phyloP scores from a whole-genome alignment of 2,888 invertebrate species.

The Cephus nigrinus region DNA sequence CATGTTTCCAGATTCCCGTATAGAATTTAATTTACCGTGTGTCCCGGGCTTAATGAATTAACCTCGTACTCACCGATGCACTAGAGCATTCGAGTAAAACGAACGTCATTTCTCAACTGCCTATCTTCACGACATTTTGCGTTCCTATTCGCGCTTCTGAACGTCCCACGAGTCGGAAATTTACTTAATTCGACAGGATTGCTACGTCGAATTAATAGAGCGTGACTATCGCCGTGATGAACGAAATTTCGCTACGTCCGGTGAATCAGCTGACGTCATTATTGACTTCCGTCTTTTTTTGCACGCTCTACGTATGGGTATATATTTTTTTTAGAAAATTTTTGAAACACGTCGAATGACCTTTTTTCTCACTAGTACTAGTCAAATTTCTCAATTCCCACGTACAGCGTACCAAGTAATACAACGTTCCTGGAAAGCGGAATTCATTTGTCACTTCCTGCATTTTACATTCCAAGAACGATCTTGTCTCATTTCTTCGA shows the following conservation, averaged over 20 bases:
- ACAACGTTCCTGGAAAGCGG: background rate
- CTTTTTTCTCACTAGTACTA: background rate
- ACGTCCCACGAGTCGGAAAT: background rate
- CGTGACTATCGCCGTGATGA: background rate
- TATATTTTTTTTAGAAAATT: background rate
- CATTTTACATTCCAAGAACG: background rate
- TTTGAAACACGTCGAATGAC: background rate
- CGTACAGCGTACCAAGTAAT: background rate
- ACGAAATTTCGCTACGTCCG: slow-evolving; percentile 6
- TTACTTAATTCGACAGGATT: background rate
- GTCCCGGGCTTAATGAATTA: background rate
- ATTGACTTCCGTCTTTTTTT: background rate
- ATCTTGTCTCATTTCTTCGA: background rate
- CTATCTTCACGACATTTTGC: background rate
- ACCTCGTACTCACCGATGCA: no score
- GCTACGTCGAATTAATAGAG: background rate
- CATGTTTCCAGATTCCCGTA: background rate
- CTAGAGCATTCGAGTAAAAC: background rate
- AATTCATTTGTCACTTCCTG: background rate
- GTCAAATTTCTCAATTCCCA: background rate
- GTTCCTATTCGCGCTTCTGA: background rate
- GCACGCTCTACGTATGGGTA: background rate
- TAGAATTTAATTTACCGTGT: background rate
- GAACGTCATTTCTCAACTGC: background rate
- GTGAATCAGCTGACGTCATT: background rate